Evolutionary conservation across 2,113 vertebrate species (phyloP).

Genomic region (Urocolius indicus): DNA sequence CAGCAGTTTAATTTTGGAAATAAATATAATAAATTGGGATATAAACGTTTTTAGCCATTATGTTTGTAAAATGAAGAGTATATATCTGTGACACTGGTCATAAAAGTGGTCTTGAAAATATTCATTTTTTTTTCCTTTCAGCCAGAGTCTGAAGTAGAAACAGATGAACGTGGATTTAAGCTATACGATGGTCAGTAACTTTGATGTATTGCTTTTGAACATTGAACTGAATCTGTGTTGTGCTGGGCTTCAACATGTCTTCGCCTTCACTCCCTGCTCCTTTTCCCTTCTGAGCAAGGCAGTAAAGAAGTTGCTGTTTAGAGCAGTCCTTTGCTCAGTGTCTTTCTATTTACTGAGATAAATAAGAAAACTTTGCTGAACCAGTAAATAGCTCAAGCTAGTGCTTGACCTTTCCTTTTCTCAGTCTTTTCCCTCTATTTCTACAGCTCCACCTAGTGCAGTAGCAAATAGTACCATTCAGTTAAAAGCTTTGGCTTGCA

Average conservation of each 20-base stretch:
- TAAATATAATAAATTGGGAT: background rate
- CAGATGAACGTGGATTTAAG: conserved; percentile 89
- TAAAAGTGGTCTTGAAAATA: background rate
- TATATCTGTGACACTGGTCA: background rate
- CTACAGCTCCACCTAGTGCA: background rate
- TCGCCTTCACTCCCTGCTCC: accelerated
- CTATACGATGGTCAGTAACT: conserved; percentile 89
- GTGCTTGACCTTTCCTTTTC: background rate
- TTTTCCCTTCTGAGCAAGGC: background rate
- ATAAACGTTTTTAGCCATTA: background rate
- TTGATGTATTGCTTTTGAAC: background rate
- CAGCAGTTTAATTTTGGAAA: background rate
- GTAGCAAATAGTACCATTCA: background rate
- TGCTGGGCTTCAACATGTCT: background rate
- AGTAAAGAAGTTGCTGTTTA: background rate
- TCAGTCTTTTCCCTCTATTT: background rate
- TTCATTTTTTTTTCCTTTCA: conserved; percentile 36
- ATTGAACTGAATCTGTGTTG: background rate
- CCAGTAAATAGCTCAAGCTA: background rate
- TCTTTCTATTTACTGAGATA: background rate
- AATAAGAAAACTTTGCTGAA: background rate
- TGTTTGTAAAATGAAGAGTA: background rate
- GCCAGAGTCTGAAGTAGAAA: conserved; percentile 86
- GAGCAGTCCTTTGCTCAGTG: background rate
- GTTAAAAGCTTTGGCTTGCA: background rate